Conservation (phyloP, 2,888 invertebrate genomes). For the Norana najaformis region DNA sequence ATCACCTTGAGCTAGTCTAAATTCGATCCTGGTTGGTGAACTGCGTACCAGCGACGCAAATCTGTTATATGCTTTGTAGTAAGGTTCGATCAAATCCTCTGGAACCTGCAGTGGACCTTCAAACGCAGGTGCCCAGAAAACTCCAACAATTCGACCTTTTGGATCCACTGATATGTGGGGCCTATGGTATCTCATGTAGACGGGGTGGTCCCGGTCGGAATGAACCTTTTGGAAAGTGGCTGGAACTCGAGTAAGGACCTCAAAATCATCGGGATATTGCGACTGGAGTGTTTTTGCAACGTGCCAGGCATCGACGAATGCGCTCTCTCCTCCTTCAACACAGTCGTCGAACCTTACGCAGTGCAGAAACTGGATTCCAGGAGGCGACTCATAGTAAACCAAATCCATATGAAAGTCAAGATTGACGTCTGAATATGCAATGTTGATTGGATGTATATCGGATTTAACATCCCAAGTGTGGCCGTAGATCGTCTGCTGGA, state of each 20-base stretch:
- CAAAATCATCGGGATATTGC: conserved; percentile 49
- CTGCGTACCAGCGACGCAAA: conserved; percentile 49
- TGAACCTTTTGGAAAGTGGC: conserved; percentile 59
- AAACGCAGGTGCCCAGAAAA: conserved; percentile 57
- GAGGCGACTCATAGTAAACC: conserved; percentile 57
- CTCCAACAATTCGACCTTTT: conserved; percentile 49
- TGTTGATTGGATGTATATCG: conserved; percentile 52
- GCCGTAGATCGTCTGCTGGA: conserved; percentile 46
- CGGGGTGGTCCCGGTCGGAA: conserved; percentile 51
- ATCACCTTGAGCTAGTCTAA: conserved; percentile 52
- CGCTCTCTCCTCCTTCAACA: conserved; percentile 55
- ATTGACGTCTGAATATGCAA: conserved; percentile 51
- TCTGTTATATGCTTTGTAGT: conserved; percentile 52
- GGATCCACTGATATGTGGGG: conserved; percentile 53
- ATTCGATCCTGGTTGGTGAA: conserved; percentile 47
- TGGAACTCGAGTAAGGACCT: conserved; percentile 50
- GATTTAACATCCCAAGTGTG: conserved; percentile 53
- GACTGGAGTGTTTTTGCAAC: conserved; percentile 51
- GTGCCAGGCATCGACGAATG: conserved; percentile 51
- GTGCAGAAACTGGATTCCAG: conserved; percentile 57
- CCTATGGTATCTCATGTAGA: conserved; percentile 52
- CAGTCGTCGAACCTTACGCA: conserved; percentile 52
- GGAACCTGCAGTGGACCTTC: conserved; percentile 53
- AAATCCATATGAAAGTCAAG: conserved; percentile 57
- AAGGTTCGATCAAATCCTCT: conserved; percentile 51